phyloP scores from a whole-genome alignment of 2,113 vertebrate genomes.

The Megaptera novaeangliae region DNA sequence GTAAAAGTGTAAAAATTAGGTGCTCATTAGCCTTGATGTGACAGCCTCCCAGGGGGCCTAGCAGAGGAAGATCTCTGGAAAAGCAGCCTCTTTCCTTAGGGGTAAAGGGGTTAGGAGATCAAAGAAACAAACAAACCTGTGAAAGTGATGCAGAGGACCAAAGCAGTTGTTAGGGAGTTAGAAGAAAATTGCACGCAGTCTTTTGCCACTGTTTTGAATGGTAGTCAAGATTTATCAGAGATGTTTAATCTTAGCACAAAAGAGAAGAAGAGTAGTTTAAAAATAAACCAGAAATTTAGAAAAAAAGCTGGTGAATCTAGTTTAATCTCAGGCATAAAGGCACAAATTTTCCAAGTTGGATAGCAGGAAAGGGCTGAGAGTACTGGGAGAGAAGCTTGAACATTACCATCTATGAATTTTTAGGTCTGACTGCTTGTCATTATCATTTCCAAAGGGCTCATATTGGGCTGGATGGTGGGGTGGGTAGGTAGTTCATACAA shows the following conservation, averaged over 20 bases:
- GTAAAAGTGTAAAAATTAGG: constrained; percentile 26
- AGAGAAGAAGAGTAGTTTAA: constrained; percentile 55
- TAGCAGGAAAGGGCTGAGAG: neutral
- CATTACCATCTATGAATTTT: neutral
- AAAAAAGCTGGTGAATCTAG: neutral
- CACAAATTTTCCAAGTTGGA: neutral
- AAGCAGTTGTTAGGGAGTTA: neutral
- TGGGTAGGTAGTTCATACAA: neutral
- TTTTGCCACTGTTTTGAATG: constrained; percentile 59
- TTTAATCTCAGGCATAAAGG: constrained; percentile 35
- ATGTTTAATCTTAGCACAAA: constrained; percentile 63
- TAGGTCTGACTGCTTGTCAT: neutral
- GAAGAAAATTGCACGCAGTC: constrained; percentile 34
- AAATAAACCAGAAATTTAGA: constrained; percentile 56
- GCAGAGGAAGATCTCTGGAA: neutral
- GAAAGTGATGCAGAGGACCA: constrained; percentile 9
- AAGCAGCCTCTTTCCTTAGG: neutral
- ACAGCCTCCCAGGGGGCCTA: neutral
- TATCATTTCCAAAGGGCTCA: neutral
- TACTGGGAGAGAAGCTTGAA: neutral
- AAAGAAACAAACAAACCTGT: neutral
- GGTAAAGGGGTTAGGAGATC: neutral
- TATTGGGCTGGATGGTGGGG: neutral
- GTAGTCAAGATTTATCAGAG: constrained; percentile 59
- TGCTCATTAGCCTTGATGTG: constrained; percentile 29